Percentiles rank a stretch among this genome's conserved stretches.
phyloP scores from a whole-genome alignment of 2,888 invertebrate species.

The Pyrochroa serraticornis region DNA sequence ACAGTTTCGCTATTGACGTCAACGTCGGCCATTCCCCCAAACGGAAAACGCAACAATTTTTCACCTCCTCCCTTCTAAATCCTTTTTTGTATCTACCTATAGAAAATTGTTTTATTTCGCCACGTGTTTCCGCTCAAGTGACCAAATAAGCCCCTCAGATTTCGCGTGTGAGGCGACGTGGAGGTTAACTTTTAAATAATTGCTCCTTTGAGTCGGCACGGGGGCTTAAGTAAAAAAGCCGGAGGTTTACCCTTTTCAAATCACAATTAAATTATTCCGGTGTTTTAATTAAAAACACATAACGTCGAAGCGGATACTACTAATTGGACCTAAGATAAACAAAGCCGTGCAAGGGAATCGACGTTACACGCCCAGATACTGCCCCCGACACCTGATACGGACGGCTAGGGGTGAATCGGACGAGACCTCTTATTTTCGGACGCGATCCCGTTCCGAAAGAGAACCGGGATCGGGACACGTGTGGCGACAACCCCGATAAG shows the following conservation, averaged over 20 bases:
- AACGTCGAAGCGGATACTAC: slow-evolving; percentile 35
- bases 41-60: too few relatives aligned
- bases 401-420: slow-evolving; percentile 13
- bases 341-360: slow-evolving; percentile 34
- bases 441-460: too few relatives aligned
- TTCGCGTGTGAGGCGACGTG: slow-evolving; percentile 31
- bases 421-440: too few relatives aligned
- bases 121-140: slow-evolving; percentile 30
- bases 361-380: slow-evolving; percentile 31
- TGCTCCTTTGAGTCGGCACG: slow-evolving; percentile 38
- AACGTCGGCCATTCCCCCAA: too few relatives aligned
- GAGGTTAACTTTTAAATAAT: slow-evolving; percentile 43
- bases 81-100: slow-evolving; percentile 27
- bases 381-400: slow-evolving; percentile 23
- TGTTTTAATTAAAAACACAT: slow-evolving; percentile 46
- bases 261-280: slow-evolving; percentile 45
- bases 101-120: slow-evolving; percentile 38
- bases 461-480: too few relatives aligned
- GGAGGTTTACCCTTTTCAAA: slow-evolving; percentile 30
- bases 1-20: too few relatives aligned
- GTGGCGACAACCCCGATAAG: too few relatives aligned
- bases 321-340: slow-evolving; percentile 39
- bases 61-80: too few relatives aligned
- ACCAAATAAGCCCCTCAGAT: neutral
- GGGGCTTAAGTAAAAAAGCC: slow-evolving; percentile 31